Percentiles rank a stretch among this genome's conserved stretches.
These are phyloP conservation scores for Macaria notata DNA, from an alignment of 2,888 invertebrate genomes.

Conservation along the genomic window DNA sequence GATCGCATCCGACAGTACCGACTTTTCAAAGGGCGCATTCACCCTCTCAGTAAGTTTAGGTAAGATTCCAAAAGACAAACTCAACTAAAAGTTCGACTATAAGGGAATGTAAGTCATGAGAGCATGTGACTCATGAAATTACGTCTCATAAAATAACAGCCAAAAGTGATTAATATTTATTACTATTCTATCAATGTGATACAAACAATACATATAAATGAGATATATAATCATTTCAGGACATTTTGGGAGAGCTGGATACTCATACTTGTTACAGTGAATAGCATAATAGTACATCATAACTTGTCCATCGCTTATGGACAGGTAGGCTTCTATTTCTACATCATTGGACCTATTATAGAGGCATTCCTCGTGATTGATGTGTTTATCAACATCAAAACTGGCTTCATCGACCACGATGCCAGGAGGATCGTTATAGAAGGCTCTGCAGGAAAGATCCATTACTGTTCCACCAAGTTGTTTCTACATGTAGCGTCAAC, in stretches of 20 bases:
- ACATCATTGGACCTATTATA: neutral
- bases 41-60: slow-evolving; percentile 6
- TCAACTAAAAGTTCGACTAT: no score
- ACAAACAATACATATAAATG: no score
- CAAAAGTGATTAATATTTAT: no score
- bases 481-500: neutral
- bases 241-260: slow-evolving; percentile 1
- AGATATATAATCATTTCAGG: neutral
- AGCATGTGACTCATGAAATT: no score
- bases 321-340: neutral
- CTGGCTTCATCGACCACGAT: neutral
- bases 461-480: slow-evolving; percentile 1
- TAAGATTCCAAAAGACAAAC: neutral
- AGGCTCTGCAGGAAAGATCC: neutral
- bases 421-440: neutral
- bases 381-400: neutral
- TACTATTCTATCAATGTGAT: no score
- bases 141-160: no score
- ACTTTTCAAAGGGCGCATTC: slow-evolving; percentile 1
- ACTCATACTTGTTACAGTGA: neutral
- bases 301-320: neutral
- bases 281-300: neutral
- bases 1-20: neutral
- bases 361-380: neutral
- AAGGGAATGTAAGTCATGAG: no score